Base-by-base conservation (phyloP, 1,140 invertebrate genomes). In the Aethina tumida region DNA sequence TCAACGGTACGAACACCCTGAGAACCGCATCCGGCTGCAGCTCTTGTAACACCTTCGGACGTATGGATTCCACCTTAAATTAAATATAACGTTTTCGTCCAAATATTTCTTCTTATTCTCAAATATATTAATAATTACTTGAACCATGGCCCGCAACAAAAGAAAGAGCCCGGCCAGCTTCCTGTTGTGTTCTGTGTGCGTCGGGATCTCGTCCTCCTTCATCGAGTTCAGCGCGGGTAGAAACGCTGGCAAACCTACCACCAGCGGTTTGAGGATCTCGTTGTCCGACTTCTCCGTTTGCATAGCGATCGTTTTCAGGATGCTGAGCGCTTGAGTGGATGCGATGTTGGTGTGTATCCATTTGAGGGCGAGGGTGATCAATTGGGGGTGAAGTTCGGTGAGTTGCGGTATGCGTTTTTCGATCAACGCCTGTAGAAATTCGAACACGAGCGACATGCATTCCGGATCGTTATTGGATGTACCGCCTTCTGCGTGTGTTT, bases 361-460 rank as follows among this genome's bases (percentile, higher is more conserved):
- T 5, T 55, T 58, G 36, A 71, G 56, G 5, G 68, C 63, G 9
- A 60, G 37, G 41, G 54, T 60, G 5, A 69, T 55, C 20, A 68
- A 60, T 15, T 34, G 34, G 9, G 64, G 46, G 55, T 71, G 67
- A 1, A 69, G 47, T 19, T 36, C 31, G 5, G 53, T 29, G 15
- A 73, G 39, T 27, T 57, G 41, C 9, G 60, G 35, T 3, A 67
- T 25, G 51, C 65, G 60, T 4, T 67, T 35, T 40, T 64, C 62
- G 14, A 71, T 52, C 1, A 73, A 37, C 0, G 60, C 64, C 15
- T 61, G 30, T 17, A 74, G 55, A 52, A 74, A 73, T 49, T 72
- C 64, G 49, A 73, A 65, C 12, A 72, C 43, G 7, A 68, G 41
- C 15, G 53, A 50, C 17, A 61, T 52, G 40, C 67, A 70, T 52